These are phyloP conservation scores for Epicampocera succincta DNA, from an alignment of 2,888 invertebrate genomes.

Conservation along the genomic window DNA sequence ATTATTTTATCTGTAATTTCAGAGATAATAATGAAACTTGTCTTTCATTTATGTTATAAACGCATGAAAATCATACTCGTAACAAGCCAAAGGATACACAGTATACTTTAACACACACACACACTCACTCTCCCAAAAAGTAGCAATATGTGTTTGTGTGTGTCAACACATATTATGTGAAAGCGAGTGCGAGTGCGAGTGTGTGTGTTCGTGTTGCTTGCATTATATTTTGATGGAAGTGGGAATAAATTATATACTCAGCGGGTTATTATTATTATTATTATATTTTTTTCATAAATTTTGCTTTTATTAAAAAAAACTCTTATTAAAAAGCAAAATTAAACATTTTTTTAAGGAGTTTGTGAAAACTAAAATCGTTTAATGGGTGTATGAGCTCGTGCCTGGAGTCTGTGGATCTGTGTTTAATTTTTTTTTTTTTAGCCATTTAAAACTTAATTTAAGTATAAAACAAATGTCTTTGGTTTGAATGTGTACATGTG, in stretches of 20 bases:
- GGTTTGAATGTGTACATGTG: no score
- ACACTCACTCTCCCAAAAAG: not conserved
- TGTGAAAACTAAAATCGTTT: no score
- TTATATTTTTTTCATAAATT: constrained; percentile 31
- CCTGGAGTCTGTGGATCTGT: no score
- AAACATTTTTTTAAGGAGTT: no score
- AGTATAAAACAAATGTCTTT: no score
- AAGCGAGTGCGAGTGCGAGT: not conserved
- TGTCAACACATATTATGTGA: no score
- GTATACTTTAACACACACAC: constrained; percentile 17
- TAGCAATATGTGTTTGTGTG: not conserved
- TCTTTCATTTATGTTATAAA: constrained; percentile 29
- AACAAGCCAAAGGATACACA: constrained; percentile 26
- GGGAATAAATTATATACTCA: constrained; percentile 62
- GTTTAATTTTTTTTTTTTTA: no score
- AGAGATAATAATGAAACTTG: constrained; percentile 49
- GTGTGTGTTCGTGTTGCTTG: constrained; percentile 4
- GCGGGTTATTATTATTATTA: constrained; percentile 46
- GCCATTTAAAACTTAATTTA: no score
- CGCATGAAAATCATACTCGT: constrained; percentile 2
- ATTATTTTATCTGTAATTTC: constrained; percentile 33
- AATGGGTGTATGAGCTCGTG: no score
- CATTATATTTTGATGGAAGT: constrained; percentile 41
- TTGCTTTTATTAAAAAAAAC: constrained; percentile 32
- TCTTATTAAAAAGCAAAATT: not conserved